Base-by-base conservation (phyloP, 2,113 vertebrate species). In the Falcunculus frontatus region DNA sequence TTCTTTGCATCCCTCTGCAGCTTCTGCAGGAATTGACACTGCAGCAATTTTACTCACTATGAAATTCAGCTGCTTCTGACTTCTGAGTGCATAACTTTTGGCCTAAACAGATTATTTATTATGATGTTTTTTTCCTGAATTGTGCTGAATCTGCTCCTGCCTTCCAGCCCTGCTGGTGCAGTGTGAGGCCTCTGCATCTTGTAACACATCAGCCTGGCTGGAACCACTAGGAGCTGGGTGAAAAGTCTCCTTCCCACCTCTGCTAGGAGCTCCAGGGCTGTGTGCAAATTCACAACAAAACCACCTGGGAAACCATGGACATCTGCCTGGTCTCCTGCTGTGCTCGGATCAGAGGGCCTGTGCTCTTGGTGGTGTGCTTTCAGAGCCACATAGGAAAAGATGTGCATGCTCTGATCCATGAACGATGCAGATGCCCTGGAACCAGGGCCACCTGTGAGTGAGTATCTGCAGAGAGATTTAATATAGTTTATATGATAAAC, bases 401-500 rank as follows among this genome's bases (percentile, higher is more conserved):
- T 35, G 13, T 35, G 67, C 79, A 39, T 41, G 11, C 47, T 62
- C n/a, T 53, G 20, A 39, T 22, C 15, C 30, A 19, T 1, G 18
- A 74, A 37, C 0, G 0, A 26, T 4, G 15, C 50, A 37, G 33
- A 7, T 9, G 19, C 11, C 37, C 17, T 11, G 39, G n/a, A 63
- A 47, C 14, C 10, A 13, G 39, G 33, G 67, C 19, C 27, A 60
- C 17, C 33, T 23, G 41, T 39, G 27, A 84, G 39, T 14, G 62
- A 70, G 20, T 46, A 63, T 6, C 44, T 15, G 27, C 17, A 33
- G 30, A 44, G 64, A 52, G 27, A 53, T 73, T 83, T 68, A 64
- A 56, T 20, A 5, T 3, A 18, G 29, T 50, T 67, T 59, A 13
- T 46, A 46, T 7, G 23, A 68, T 9, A 92, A 75, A 39, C 39